Conservation (phyloP, 2,113 vertebrate genomes). For the Caloenas nicobarica region DNA sequence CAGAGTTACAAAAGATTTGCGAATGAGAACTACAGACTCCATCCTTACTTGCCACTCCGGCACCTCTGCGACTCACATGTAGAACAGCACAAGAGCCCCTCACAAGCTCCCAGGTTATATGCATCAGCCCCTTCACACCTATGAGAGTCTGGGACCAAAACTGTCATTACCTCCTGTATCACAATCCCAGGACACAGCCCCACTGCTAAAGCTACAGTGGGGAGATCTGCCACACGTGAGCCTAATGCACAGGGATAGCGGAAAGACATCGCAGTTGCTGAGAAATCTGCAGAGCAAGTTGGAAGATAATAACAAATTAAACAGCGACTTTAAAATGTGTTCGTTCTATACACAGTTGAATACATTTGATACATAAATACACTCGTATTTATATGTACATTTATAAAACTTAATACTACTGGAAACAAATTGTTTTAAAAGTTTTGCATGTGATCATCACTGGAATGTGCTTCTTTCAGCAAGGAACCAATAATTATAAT, state of each 20-base stretch:
- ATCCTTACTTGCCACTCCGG: background rate
- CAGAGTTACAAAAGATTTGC: background rate
- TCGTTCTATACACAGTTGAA: background rate
- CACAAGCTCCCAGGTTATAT: rapidly evolving
- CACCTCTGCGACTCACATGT: rapidly evolving
- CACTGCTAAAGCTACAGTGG: rapidly evolving
- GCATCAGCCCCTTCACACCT: background rate
- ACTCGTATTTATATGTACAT: background rate
- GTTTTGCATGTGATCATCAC: background rate
- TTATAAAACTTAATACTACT: background rate
- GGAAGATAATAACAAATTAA: background rate
- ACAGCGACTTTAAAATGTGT: background rate
- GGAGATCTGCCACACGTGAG: background rate
- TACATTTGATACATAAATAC: background rate
- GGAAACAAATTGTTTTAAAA: background rate
- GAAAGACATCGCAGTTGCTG: background rate
- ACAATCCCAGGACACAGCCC: background rate
- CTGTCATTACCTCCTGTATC: rapidly evolving
- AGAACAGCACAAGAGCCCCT: background rate
- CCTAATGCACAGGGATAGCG: no score
- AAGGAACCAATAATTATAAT: background rate
- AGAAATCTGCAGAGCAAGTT: background rate
- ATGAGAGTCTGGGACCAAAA: background rate
- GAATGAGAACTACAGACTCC: background rate
- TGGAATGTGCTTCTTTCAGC: background rate